phyloP scores from a whole-genome alignment of 2,888 invertebrate genomes.

The Diarsia dahlii region DNA sequence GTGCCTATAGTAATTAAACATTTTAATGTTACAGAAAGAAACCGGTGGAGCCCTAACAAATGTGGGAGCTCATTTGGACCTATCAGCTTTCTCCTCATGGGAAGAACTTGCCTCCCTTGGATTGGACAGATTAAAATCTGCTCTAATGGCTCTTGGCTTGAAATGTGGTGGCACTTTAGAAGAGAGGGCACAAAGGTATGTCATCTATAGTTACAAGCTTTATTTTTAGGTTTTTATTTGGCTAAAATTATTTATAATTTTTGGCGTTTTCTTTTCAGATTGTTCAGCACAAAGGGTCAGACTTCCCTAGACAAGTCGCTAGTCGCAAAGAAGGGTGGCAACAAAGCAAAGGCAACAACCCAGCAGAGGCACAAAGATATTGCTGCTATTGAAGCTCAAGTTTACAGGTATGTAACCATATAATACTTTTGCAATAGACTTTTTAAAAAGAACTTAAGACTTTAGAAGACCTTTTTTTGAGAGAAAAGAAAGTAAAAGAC shows the following conservation, averaged over 20 bases:
- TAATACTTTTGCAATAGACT: too few relatives aligned
- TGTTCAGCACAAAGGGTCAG: slow-evolving; percentile 99
- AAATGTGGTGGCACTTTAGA: slow-evolving; percentile 99
- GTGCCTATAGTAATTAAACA: background rate
- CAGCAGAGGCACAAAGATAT: slow-evolving; percentile 95
- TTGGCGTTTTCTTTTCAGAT: slow-evolving; percentile 71
- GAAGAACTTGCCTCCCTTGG: slow-evolving; percentile 99
- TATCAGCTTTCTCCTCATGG: slow-evolving; percentile 99
- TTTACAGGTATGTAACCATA: slow-evolving; percentile 92
- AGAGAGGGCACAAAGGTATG: slow-evolving; percentile 97
- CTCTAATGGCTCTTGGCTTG: slow-evolving; percentile 98
- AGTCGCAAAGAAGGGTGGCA: slow-evolving; percentile 97
- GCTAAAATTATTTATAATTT: background rate
- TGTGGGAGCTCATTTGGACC: slow-evolving; percentile 98
- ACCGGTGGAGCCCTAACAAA: slow-evolving; percentile 97
- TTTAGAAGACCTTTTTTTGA: too few relatives aligned
- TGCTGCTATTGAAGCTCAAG: slow-evolving; percentile 96
- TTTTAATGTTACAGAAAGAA: slow-evolving; percentile 93
- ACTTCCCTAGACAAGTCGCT: slow-evolving; percentile 97
- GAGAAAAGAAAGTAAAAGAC: too few relatives aligned
- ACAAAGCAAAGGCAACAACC: slow-evolving; percentile 89
- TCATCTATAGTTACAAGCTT: background rate
- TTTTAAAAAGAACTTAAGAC: too few relatives aligned
- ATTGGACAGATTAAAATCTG: slow-evolving; percentile 98
- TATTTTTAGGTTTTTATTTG: background rate